Evolutionary conservation across 2,797 vertebrate species (phyloP), one percentile per base, ranked within the genome.

Genomic region (Moxostoma hubbsi): DNA sequence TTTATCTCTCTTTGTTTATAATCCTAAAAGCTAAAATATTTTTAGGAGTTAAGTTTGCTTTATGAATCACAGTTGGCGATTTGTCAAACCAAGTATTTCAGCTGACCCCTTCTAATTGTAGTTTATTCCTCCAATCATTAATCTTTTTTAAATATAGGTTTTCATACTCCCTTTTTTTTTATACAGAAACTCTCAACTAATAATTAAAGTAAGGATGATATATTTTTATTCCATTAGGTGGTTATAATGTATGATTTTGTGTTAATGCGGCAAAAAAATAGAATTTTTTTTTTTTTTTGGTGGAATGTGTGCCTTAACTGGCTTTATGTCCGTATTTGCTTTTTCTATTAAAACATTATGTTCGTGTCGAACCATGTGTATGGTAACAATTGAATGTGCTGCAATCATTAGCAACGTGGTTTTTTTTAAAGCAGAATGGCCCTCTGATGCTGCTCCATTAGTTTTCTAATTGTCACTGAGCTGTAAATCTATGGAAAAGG

Each of bases 401-500:
- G n/a, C 55, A 13, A 46, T 53, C 16, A 15, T 68, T 11, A 67
- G 53, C 5, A 7, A 3, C 24, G 36, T 63, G 8, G 36, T 16
- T 7, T 2, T 16, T 65, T 76, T 50, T 49, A 36, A 55, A 72
- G 61, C 50, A 65, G 77, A 36, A 59, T 53, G 15, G 11, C 24
- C 13, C 9, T 78, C 65, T 24, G 62, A 66, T 12, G 45, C 11
- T 72, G 16, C 53, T 70, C 36, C 66, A 57, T n/a, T 15, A 36
- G 58, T 69, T 24, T 36, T 64, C 53, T 85, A 78, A 75, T 64
- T 80, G 81, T 53, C 72, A 18, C 51, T 55, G 79, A 85, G 54
- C 76, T 83, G 82, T 71, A 84, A 53, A 85, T 73, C 86, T 87
- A 86, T 87, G 74, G 80, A 86, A 89, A 88, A 85, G 78, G 73